Evolutionary conservation across 2,888 invertebrate genomes (phyloP).

Genomic region (Octonoba sinensis): DNA sequence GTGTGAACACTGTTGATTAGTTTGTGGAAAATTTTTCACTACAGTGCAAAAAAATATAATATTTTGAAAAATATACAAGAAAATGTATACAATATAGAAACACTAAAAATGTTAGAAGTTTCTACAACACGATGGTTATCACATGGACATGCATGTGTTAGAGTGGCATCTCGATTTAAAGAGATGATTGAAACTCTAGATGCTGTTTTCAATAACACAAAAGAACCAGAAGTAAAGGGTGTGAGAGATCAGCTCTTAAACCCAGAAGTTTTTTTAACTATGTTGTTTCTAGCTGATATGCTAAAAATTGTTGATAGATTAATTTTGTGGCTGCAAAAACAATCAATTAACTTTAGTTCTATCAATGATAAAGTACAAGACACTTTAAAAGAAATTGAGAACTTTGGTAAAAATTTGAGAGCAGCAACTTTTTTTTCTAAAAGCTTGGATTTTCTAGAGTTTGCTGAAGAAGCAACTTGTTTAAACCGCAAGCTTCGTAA

Average conservation of each 20-base stretch:
- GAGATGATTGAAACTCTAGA: neutral
- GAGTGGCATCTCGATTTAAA: neutral
- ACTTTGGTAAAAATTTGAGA: too few species aligned
- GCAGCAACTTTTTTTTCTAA: neutral
- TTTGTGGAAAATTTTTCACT: slow-evolving; percentile 1
- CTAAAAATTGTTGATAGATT: neutral
- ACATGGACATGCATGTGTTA: neutral
- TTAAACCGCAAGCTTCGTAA: neutral
- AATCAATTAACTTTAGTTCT: neutral
- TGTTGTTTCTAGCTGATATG: neutral
- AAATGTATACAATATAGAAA: neutral
- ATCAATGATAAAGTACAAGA: neutral
- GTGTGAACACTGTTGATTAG: neutral
- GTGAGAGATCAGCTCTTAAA: neutral
- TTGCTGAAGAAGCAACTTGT: neutral
- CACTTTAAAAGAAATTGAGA: too few species aligned
- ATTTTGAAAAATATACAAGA: neutral
- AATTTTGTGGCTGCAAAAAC: neutral
- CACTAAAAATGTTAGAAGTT: neutral
- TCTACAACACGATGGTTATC: neutral
- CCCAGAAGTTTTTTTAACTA: neutral
- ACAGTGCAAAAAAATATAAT: neutral
- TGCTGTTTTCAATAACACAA: neutral
- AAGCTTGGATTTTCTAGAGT: neutral
- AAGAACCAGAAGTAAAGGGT: neutral